Evolutionary conservation across 2,888 invertebrate species (phyloP).

Genomic region (Eurytoma adleriae): DNA sequence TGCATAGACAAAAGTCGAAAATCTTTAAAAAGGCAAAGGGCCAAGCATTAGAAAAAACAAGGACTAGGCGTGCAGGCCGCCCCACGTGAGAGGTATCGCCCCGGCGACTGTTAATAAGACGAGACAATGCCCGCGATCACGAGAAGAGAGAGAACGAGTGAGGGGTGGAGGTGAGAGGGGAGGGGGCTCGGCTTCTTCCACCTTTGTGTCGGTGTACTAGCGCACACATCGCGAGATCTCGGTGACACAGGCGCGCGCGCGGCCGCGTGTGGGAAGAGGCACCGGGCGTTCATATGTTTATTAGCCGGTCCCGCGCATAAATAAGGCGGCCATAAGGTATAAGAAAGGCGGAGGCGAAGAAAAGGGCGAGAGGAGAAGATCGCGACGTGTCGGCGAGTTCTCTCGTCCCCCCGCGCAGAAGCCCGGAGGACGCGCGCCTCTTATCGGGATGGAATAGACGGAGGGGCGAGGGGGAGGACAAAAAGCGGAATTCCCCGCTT

Average conservation of each 20-base stretch:
- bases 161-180: neutral
- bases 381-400: conserved; percentile 29
- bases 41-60: neutral
- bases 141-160: conserved; percentile 36
- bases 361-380: conserved; percentile 41
- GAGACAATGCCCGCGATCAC: conserved; percentile 70
- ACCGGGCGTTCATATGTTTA: conserved; percentile 76
- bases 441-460: conserved; percentile 55
- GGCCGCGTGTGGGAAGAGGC: conserved; percentile 66
- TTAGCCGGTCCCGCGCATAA: conserved; percentile 75
- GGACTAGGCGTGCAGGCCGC: neutral
- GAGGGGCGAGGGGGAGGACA: conserved; percentile 35
- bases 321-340: conserved; percentile 74
- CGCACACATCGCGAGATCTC: conserved; percentile 1
- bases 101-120: conserved; percentile 73
- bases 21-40: neutral
- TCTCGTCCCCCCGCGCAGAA: neutral
- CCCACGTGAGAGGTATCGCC: conserved; percentile 67
- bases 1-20: too few species aligned
- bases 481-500: conserved; percentile 51
- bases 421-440: conserved; percentile 23
- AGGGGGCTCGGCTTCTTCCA: conserved; percentile 43
- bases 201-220: conserved; percentile 34
- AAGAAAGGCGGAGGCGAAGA: conserved; percentile 61
- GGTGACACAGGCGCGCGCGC: conserved; percentile 55